Base-by-base conservation (phyloP, 2,888 invertebrate species). In the Lydus trimaculatus region DNA sequence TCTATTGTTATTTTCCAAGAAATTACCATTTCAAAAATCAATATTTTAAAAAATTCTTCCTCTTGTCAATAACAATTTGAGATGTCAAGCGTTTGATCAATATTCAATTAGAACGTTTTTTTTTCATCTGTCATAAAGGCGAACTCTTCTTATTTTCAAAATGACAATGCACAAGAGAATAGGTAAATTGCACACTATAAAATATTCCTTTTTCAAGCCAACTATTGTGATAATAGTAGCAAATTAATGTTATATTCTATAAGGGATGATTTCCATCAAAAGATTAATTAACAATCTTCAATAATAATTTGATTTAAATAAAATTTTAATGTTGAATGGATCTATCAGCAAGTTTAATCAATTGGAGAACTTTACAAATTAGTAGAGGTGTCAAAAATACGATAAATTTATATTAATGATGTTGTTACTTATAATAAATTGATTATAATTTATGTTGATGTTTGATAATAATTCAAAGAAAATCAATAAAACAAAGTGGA, bases 101-200 rank as follows among this genome's bases (percentile, higher is more conserved):
- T 70, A 71, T 72, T 72, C 73, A 69, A 70, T 72, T 72, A 67
- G 64, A 68, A 73, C n/a, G n/a, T n/a, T n/a, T 59, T 59, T 62
- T 70, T 72, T 67, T 52, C 64, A 67, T 66, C 59, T 65, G 66
- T 66, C 61, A 67, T 58, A 61, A 62, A 68, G 72, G 67, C 66
- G 65, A 64, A 39, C 58, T 63, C 68, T 71, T 67, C 43, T 23
- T 39, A 52, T 43, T 58, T 48, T 43, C 61, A 52, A 69, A 17
- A 33, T 36, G 43, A 39, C 2, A 39, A 36, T 15, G 13, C 13
- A 2, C 36, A 13, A 13, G 5, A 36, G 6, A 4, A 36, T 15
- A 36, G 15, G 15, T 0, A 5, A 15, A 4, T 36, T 2, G n/a
- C n/a, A n/a, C 1, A 15, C 3, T 15, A 36, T 15, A 15, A 15